Percentiles rank a stretch among this genome's conserved stretches.
Conservation (phyloP, 1,140 invertebrate genomes). For the Habropoda laboriosa region DNA sequence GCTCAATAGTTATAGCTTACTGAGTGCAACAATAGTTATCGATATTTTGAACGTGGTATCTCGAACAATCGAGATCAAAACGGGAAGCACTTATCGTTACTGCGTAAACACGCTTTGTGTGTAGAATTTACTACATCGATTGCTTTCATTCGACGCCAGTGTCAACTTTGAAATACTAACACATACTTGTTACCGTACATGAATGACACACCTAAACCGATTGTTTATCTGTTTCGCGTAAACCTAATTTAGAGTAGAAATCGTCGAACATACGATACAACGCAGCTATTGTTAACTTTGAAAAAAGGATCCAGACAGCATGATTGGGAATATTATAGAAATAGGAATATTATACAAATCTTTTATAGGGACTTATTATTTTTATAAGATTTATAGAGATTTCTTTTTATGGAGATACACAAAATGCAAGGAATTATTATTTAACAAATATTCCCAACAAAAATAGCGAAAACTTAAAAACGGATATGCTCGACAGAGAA, state of each 20-base stretch:
- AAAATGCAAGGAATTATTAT: no score
- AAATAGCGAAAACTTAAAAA: neutral
- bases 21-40: constrained; percentile 3
- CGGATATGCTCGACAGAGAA: no score
- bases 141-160: neutral
- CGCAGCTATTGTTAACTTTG: no score
- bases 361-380: no score
- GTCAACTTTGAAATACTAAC: constrained; percentile 36
- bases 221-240: neutral
- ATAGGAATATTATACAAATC: no score
- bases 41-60: neutral
- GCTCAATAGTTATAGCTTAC: neutral
- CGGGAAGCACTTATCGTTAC: constrained; percentile 40
- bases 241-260: neutral
- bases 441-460: no score
- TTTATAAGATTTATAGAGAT: no score
- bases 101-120: constrained; percentile 29
- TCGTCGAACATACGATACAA: neutral
- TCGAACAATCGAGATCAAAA: constrained; percentile 35
- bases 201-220: neutral
- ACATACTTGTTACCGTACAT: neutral
- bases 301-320: no score
- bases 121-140: constrained; percentile 33
- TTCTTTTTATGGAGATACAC: no score
- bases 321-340: no score